Percentiles rank a stretch among this genome's conserved stretches.
phyloP scores from a whole-genome alignment of 2,888 invertebrate genomes.

The Watsonalla cultraria region DNA sequence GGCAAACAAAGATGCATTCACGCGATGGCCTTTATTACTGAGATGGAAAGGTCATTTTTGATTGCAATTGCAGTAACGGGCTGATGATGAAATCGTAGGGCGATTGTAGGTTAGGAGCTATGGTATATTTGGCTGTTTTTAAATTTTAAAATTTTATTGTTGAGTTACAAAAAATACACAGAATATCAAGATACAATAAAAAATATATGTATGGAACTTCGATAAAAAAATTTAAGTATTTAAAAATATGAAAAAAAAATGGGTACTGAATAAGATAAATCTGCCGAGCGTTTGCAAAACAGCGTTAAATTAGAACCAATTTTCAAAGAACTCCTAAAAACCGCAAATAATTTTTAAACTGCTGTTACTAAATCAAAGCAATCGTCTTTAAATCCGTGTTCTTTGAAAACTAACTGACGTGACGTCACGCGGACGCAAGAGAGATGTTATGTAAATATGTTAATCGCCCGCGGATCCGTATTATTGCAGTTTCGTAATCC shows the following conservation, averaged over 20 bases:
- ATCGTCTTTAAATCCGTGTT: not conserved
- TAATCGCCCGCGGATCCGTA: slow-evolving; percentile 1
- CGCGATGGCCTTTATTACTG: slow-evolving; percentile 17
- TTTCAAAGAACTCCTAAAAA: not conserved
- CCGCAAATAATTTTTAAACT: not conserved
- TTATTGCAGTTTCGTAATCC: not conserved
- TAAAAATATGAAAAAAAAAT: too few relatives aligned
- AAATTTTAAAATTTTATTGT: not conserved
- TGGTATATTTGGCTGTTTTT: slow-evolving; percentile 13
- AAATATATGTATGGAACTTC: too few relatives aligned
- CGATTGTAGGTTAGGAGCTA: slow-evolving; percentile 32
- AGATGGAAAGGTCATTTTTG: slow-evolving; percentile 23
- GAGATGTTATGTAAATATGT: slow-evolving; percentile 2
- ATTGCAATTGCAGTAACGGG: slow-evolving; percentile 17
- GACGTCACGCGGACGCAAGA: not conserved
- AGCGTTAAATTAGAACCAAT: not conserved
- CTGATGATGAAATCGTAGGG: slow-evolving; percentile 42
- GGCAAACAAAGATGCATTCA: slow-evolving; percentile 23
- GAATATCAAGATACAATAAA: too few relatives aligned
- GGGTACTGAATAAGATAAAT: not conserved
- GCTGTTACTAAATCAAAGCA: not conserved
- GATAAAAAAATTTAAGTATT: too few relatives aligned
- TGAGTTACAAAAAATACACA: too few relatives aligned
- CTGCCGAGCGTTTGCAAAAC: not conserved
- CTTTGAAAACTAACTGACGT: not conserved